Conservation (phyloP, 2,888 invertebrate genomes). For the Stenchaetothrips biformis region DNA sequence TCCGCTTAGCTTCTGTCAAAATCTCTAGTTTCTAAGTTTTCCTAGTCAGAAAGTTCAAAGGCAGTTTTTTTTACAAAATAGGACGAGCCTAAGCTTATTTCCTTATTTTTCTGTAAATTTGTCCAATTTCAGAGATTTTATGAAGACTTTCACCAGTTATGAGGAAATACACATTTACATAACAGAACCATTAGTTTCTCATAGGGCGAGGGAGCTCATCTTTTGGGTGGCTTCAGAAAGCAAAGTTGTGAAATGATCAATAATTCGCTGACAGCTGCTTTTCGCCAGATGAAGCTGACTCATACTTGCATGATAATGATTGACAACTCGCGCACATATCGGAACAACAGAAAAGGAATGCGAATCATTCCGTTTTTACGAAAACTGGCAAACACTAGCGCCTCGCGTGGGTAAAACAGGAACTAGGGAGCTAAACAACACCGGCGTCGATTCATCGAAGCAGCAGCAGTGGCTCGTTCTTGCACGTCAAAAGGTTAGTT, state of each 20-base stretch:
- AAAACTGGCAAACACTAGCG: too few relatives aligned
- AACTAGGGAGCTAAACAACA: too few relatives aligned
- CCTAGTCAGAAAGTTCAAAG: neutral
- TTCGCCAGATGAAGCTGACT: neutral
- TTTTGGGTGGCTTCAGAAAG: neutral
- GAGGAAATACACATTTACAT: neutral
- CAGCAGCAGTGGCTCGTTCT: too few relatives aligned
- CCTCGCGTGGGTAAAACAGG: too few relatives aligned
- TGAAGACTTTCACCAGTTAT: neutral
- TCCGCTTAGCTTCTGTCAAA: neutral
- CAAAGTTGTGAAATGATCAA: neutral
- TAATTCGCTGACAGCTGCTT: neutral
- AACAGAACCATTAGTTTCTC: neutral
- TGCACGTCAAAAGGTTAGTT: too few relatives aligned
- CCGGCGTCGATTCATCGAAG: too few relatives aligned
- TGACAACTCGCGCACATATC: too few relatives aligned
- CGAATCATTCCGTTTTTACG: too few relatives aligned
- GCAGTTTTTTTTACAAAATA: neutral
- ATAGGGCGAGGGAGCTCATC: neutral
- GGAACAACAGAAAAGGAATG: too few relatives aligned
- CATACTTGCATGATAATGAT: too few relatives aligned
- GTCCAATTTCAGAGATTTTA: neutral
- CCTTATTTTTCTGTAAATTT: too few relatives aligned
- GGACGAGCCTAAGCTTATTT: neutral
- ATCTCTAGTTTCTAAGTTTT: neutral